Evolutionary conservation across 2,888 invertebrate species (phyloP), one percentile per base, ranked within the genome.

Genomic region (Luperina testacea): DNA sequence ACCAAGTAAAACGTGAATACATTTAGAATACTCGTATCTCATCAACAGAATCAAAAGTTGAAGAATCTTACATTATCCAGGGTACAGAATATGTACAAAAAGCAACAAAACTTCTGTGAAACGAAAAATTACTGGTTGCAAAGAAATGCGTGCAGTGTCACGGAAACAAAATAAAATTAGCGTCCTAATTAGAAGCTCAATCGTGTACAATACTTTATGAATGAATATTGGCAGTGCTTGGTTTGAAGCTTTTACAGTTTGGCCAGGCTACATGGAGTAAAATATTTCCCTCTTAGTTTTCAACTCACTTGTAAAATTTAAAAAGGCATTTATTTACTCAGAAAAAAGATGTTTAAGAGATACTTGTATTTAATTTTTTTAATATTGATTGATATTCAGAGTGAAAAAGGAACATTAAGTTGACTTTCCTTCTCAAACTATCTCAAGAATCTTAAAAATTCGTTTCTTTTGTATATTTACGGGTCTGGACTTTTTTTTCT

Each of bases 161-260:
- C 61, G 24, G 68, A 77, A 84, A 78, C 67, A 72, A 80, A 80
- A 68, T 73, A 64, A 77, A 75, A 69, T 13, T 80, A 87, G 86
- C 86, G 38, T 80, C 79, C 77, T 82, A 84, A 70, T 78, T 84
- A 84, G 42, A 84, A 85, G 85, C 83, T 77, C 77, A 85, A 75
- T 74, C 32, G 86, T 89, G 90, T 83, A 83, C 13, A 78, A 69
- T 86, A 87, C 77, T 85, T 88, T 79, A 94, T 94, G 93, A 95
- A 95, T 94, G 94, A 93, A 95, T 94, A 95, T 95, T 94, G 95
- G 95, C 94, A 91, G 92, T 93, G 92, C 88, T 88, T 87, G 84
- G 87, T 90, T 90, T 81, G 69, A 84, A 92, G 93, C 93, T 92
- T 84, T 71, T 82, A 88, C 89, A 89, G 86, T 86, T 80, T 72